Base-by-base conservation (phyloP, 64 coral and sea anemone species). In the Dendrophyllia cribrosa region DNA sequence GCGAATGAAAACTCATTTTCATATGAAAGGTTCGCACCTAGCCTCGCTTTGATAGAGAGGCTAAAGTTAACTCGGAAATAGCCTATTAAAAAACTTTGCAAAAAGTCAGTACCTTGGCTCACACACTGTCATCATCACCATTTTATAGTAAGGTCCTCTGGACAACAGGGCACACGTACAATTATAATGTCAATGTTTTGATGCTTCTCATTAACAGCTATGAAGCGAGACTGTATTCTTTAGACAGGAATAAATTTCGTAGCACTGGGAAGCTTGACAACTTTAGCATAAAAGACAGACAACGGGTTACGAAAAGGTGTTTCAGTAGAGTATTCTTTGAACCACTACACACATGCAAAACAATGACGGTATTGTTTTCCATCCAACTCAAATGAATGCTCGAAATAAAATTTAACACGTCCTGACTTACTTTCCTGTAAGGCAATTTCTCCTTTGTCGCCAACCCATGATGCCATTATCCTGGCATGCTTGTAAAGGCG, bases 391-490 rank as follows among this genome's bases (percentile, higher is more conserved):
- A 92, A 58, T 25, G 90, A 85, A 70, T 88, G 91, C 55, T 52
- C 56, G 13, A 87, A 78, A 85, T 79, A 93, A 74, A 24, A 93
- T 43, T 87, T 80, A 0, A 93, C 83, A 72, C n/a, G 47, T 7
- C 91, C 74, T 66, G 91, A 74, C 12, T 20, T 79, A 23, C 34
- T 16, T 45, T 23, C 19, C 9, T 25, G 24, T 43, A 76, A 22
- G 15, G 14, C 34, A 17, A 92, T 75, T 53, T 85, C 11, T 10
- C 82, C 82, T 78, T 88, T 74, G 16, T 79, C 61, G 8, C 58
- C 60, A 69, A 77, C 60, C 91, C 84, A 93, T 6, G 91, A 93
- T 19, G 83, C 83, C 74, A 87, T 66, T 9, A 93, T 51, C 63
- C 83, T 66, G 20, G 59, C 61, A 19, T 85, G 87, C 53, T 77